phyloP scores from a whole-genome alignment of 2,797 vertebrate genomes.

The Periparus ater region DNA sequence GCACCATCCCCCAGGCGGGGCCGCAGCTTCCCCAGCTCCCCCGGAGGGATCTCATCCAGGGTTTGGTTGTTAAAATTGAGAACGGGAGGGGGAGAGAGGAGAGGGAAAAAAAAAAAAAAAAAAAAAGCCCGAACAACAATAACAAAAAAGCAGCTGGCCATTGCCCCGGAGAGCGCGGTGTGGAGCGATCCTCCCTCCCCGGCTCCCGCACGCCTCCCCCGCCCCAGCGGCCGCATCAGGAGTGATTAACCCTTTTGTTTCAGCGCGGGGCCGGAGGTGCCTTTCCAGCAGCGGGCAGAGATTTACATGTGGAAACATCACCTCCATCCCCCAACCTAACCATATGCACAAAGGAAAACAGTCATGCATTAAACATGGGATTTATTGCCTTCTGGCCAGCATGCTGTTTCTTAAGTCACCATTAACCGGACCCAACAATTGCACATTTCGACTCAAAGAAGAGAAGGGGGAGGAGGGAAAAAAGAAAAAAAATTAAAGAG shows the following conservation, averaged over 20 bases:
- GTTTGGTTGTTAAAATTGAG: background rate
- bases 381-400: slow-evolving; percentile 89
- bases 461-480: background rate
- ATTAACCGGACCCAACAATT: slow-evolving; percentile 67
- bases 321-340: slow-evolving; percentile 80
- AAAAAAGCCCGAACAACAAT: background rate
- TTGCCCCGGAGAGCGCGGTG: slow-evolving; percentile 20
- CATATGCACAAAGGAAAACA: slow-evolving; percentile 91
- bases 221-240: slow-evolving; percentile 58
- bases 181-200: slow-evolving; percentile 23
- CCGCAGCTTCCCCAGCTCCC: background rate
- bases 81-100: background rate
- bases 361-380: slow-evolving; percentile 90
- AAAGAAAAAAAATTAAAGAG: background rate
- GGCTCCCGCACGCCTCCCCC: slow-evolving; percentile 40
- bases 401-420: slow-evolving; percentile 76
- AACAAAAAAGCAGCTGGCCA: slow-evolving; percentile 51
- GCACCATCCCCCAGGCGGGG: background rate
- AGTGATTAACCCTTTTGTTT: slow-evolving; percentile 81
- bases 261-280: slow-evolving; percentile 59
- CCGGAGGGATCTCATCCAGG: background rate
- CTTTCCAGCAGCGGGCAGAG: slow-evolving; percentile 66
- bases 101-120: background rate
- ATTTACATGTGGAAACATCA: slow-evolving; percentile 81
- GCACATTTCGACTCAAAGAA: slow-evolving; percentile 63